Evolutionary conservation across 2,797 vertebrate genomes (phyloP), one percentile per base, ranked within the genome.

Genomic region (Pipistrellus kuhlii): DNA sequence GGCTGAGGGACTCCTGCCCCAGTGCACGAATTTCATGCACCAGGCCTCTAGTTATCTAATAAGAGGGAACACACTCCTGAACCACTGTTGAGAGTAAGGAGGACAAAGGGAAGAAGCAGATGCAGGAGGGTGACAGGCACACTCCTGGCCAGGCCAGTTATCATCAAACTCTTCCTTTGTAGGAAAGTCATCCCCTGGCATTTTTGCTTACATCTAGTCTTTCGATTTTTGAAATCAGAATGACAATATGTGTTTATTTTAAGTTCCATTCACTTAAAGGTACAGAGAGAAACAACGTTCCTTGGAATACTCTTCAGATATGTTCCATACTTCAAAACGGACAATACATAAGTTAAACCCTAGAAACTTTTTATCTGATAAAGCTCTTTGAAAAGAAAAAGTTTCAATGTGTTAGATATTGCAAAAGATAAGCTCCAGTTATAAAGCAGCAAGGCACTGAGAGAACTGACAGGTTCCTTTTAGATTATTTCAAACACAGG

Each of bases 401-500:
- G 53, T 66, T 93, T 77, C 88, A 41, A 30, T 46, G 84, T 53
- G 27, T 78, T 76, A 87, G 41, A 48, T 87, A 84, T n/a, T 91
- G 77, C 66, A 93, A 94, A 94, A 96, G 89, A 95, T 69, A 84
- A 75, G 73, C 59, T 95, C 72, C 87, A 53, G 27, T 83, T 96
- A 87, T 69, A 88, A 88, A 96, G 88, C 78, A 77, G 55, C 27
- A 72, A 90, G 55, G 38, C 68, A 38, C 85, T 44, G 64, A 88
- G 90, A 95, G 66, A 90, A 69, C 75, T 71, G 44, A 94, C 72
- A 55, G 92, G 72, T 64, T 84, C 86, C 41, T 90, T 95, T 96
- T 91, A 86, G 85, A 88, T 78, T 92, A 87, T 94, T 96, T 96
- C 96, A 95, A 92, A 92, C 66, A 93, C 83, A 94, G 75, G 64